Base-by-base conservation (phyloP, 2,113 vertebrate species). In the Meriones unguiculatus region DNA sequence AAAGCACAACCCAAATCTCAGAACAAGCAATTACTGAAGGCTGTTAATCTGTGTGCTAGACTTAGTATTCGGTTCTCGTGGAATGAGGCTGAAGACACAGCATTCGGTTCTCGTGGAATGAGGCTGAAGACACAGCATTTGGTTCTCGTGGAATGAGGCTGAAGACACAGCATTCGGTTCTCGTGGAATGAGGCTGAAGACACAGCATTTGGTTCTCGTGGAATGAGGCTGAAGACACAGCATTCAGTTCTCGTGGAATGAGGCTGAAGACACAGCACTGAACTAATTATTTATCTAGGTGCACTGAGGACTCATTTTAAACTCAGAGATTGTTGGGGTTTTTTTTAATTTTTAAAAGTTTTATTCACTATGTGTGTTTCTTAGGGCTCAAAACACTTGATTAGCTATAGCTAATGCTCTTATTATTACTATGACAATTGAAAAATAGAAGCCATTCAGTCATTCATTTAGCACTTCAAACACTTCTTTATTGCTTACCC, bases 291-390 rank as follows among this genome's bases (percentile, higher is more conserved):
- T 41, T 87, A 64, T n/a, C 3, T 24, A 80, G 59, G 69, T 64
- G 67, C 75, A 82, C 25, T 52, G 32, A 86, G 64, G 82, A 78
- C 67, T 90, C 67, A 93, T 93, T 90, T 80, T 15, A 95, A 75
- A 62, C 4, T 35, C 18, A 54, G 57, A 72, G 73, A 80, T 75
- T 18, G 75, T 75, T 18, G 75, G 75, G 14, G 1, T 28, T 4
- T 28, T 24, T 14, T 64, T 41, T 17, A 30, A 64, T 50, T 20
- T 69, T 78, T n/a, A 59, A 46, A 92, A 78, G 92, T 59, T 59
- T 80, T 80, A 54, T 75, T 18, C 72, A 32, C 5, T 95, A 64
- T 8, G 72, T 88, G 1, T 90, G 25, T 62, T 87, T 59, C 52
- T 73, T 62, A 86, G 41, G 84, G 41, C 17, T 50, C 28, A 69